Evolutionary conservation across 2,888 invertebrate species (phyloP), one percentile per base, ranked within the genome.

Genomic region (Dasypolia templi): DNA sequence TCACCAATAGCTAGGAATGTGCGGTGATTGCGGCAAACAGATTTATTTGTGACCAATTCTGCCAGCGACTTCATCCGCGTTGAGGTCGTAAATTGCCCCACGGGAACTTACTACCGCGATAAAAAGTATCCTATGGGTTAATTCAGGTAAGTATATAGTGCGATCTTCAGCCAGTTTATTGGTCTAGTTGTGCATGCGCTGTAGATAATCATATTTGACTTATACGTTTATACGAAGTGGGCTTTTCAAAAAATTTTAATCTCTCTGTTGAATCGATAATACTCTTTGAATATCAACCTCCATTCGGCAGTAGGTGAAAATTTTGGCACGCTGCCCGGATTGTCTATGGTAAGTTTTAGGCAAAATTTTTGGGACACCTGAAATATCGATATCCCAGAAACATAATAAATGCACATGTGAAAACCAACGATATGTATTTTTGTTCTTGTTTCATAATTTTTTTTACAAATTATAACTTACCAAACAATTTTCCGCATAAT

Each of bases 251-350:
- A 53, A 12, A 51, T 56, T 73, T 46, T 32, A 65, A 73, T 72
- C 14, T 56, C 4, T n/a, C n/a, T n/a, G n/a, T n/a, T n/a, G n/a
- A n/a, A n/a, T n/a, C n/a, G n/a, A n/a, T n/a, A n/a, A n/a, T n/a
- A n/a, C n/a, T n/a, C n/a, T n/a, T n/a, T 35, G 42, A 32, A 61
- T 67, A 35, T 66, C 39, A 49, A n/a, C 19, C 53, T 39, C 12
- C 17, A 22, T 56, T 12, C n/a, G 5, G 7, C 0, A 9, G 44
- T 19, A 53, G 58, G 35, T 73, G 58, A 29, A 44, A 14, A 63
- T 69, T 29, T 77, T 76, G 76, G 51, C 29, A 22, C 3, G 3
- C 19, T 39, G 29, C 51, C 53, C 29, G 53, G 62, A 44, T 46
- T 39, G 46, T 51, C 62, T 51, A 53, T 62, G 51, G 39, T 62